Evolutionary conservation across 2,113 vertebrate species (phyloP), one percentile per base, ranked within the genome.

Genomic region (Casuarius casuarius): DNA sequence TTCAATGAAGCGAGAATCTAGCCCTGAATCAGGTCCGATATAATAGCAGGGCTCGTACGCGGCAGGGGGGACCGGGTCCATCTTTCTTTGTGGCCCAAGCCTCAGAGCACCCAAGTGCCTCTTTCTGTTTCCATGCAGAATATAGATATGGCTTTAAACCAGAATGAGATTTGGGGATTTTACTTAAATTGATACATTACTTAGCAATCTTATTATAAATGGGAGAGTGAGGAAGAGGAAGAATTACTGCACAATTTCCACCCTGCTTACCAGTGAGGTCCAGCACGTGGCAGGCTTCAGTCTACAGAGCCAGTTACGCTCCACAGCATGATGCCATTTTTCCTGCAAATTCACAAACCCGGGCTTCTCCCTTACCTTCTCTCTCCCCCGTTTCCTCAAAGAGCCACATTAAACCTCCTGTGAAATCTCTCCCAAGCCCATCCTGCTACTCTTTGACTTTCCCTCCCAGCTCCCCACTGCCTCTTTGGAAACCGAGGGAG

Each of bases 131-230:
- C 81, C 1, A 0, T 94, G 63, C 68, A 71, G 68, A 49, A 86
- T 71, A 66, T 5, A 94, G 89, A 83, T 31, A 73, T 9, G 87
- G 81, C 56, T 86, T 59, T 92, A 91, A 95, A 96, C 88, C 10
- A 90, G n/a, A 79, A 28, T 4, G 22, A 91, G 67, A 80, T 87
- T 29, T 73, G 42, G 54, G 63, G 46, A 44, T 33, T 82, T 95
- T 71, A 94, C 63, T 88, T 90, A 88, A 92, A 92, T 67, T 72
- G 81, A 74, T 73, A 29, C 33, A 95, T 90, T 88, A 95, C 68
- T 75, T 74, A 59, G 40, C 26, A 79, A 76, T 84, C 5, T 4
- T 89, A 29, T 68, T 89, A 87, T 65, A 91, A 92, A 94, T 54
- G 62, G 59, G 31, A 94, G 80, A 94, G 81, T 23, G 88, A 94